Evolutionary conservation across 2,888 invertebrate species (phyloP), one percentile per base, ranked within the genome.

Genomic region (Amaurobius ferox): DNA sequence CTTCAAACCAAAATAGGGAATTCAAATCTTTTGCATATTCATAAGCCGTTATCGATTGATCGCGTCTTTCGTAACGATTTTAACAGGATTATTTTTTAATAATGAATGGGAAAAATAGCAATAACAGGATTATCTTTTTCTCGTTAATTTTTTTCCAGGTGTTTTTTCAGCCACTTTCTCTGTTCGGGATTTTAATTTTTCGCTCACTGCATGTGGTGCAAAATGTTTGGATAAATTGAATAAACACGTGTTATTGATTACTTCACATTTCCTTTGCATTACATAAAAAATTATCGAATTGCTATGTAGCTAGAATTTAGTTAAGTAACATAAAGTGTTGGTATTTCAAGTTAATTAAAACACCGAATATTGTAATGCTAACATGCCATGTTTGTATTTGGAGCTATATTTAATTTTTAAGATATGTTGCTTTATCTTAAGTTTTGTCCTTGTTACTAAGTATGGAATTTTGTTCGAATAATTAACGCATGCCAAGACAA

Each of bases 11-110:
- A 61, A 68, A 26, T 62, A 40, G 72, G 28, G 64, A 62, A 66
- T 29, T 70, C 28, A 70, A 67, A 73, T 73, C 66, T 68, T 68
- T 68, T 80, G 80, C 68, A 80, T 74, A 68, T 80, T 80, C 73
- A 73, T 80, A 40, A 66, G 68, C 26, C 32, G n/a, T 35, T 35
- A 80, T 80, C 73, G 80, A 80, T 73, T 73, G 13, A 66, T 66
- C 32, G 66, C 28, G 40, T 73, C 40, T 68, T 78, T 70, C 19
- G 48, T 72, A 44, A 32, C 55, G 35, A 72, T 55, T 72, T 79
- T 55, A 68, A n/a, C 28, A 39, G 29, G 55, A 26, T 78, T 70
- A 70, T 67, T 66, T 79, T n/a, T 72, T 48, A 35, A 66, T 71
- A 72, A 48, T 79, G 48, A 72, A 30, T 26, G 28, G 29, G 35